Percentiles rank a stretch among this genome's conserved stretches.
Conservation (phyloP, 2,797 vertebrate genomes). For the Esox masquinongy region DNA sequence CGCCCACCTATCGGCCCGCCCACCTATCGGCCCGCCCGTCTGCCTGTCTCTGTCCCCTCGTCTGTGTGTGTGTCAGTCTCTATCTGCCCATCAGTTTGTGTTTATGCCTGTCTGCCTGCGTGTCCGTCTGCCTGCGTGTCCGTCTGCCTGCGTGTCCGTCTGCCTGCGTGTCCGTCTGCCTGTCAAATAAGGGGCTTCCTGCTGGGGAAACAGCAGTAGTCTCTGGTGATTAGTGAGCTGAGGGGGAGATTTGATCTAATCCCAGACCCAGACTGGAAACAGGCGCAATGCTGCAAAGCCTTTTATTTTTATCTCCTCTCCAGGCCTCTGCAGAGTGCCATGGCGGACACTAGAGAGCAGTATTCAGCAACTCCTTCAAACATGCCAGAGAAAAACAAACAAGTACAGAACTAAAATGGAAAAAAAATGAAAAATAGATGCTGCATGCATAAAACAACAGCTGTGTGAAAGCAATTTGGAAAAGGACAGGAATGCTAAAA, state of each 20-base stretch:
- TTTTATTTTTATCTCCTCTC: slow-evolving; percentile 67
- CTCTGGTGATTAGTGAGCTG: slow-evolving; percentile 52
- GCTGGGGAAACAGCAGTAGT: slow-evolving; percentile 65
- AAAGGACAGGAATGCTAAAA: slow-evolving; percentile 53
- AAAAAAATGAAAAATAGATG: slow-evolving; percentile 40
- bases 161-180: slow-evolving; percentile 23
- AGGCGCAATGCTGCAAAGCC: slow-evolving; percentile 69
- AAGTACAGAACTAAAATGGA: slow-evolving; percentile 34
- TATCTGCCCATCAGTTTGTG: too few relatives aligned
- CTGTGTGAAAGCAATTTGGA: slow-evolving; percentile 59
- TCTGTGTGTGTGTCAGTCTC: slow-evolving; percentile 24
- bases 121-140: too few relatives aligned
- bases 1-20: too few relatives aligned
- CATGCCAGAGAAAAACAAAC: slow-evolving; percentile 39
- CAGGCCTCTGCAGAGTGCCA: slow-evolving; percentile 37
- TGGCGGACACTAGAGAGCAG: slow-evolving; percentile 66
- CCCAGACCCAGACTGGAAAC: slow-evolving; percentile 70
- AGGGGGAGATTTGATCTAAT: slow-evolving; percentile 68
- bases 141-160: too few relatives aligned
- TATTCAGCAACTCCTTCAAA: slow-evolving; percentile 42
- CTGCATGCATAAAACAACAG: slow-evolving; percentile 67
- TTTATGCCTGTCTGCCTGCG: too few relatives aligned
- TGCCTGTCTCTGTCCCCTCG: too few relatives aligned
- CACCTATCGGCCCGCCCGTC: too few relatives aligned
- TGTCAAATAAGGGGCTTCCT: slow-evolving; percentile 58